Conservation (phyloP, 92 coral and sea anemone species). For the Porites cylindrica region DNA sequence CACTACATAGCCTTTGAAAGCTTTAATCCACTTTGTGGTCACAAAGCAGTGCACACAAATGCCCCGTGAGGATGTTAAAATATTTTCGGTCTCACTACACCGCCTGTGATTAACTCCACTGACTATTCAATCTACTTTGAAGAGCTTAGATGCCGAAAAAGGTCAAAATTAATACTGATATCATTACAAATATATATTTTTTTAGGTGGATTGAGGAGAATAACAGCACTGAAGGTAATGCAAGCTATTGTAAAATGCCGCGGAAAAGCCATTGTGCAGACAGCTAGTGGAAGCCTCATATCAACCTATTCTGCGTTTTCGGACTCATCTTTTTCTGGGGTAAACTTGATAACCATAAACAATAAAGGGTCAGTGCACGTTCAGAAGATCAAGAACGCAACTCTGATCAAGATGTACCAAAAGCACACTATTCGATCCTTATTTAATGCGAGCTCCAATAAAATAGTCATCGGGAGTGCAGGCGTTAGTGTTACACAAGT, state of each 20-base stretch:
- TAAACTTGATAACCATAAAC: constrained; percentile 59
- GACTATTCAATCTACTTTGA: too few relatives aligned
- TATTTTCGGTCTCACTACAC: too few relatives aligned
- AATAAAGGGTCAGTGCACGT: constrained; percentile 53
- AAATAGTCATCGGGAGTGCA: constrained; percentile 58
- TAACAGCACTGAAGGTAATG: constrained; percentile 68
- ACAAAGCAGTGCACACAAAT: too few relatives aligned
- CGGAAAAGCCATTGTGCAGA: constrained; percentile 83
- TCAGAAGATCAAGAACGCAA: constrained; percentile 32
- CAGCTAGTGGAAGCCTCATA: constrained; percentile 71
- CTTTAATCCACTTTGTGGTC: too few relatives aligned
- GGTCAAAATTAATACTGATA: too few relatives aligned
- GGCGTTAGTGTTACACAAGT: constrained; percentile 44
- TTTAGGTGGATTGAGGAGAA: constrained; percentile 56
- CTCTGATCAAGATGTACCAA: constrained; percentile 51
- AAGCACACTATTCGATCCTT: constrained; percentile 69
- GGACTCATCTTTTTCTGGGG: constrained; percentile 60
- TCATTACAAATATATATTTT: too few relatives aligned
- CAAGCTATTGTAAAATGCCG: constrained; percentile 75
- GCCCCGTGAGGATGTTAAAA: too few relatives aligned
- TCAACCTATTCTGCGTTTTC: constrained; percentile 63
- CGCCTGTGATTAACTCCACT: too few relatives aligned
- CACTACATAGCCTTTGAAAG: too few relatives aligned
- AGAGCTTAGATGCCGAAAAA: too few relatives aligned
- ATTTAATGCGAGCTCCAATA: constrained; percentile 38